Evolutionary conservation across 2,797 vertebrate genomes (phyloP), one percentile per base, ranked within the genome.

Genomic region (Streptopelia turtur): DNA sequence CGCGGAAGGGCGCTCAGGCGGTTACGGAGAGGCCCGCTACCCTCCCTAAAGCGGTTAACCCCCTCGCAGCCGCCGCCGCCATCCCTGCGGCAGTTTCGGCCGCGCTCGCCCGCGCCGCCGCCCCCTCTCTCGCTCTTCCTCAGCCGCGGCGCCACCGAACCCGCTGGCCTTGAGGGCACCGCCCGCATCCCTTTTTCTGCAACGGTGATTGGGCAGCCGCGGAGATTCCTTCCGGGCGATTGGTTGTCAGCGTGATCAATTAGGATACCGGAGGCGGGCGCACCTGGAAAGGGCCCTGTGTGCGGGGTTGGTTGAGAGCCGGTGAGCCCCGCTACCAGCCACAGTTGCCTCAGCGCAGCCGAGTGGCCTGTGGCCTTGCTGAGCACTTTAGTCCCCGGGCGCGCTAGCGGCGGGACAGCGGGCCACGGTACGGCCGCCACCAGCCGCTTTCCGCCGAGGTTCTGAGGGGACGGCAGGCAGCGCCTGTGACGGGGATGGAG

Each of bases 61-160:
- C 93, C 87, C 79, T 95, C 85, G 83, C 94, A 57, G 91, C 94
- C 93, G 91, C 94, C 94, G 68, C 97, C 94, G 95, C 97, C 97
- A 97, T 97, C 97, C 90, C 88, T 91, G 97, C 97, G 95, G 97
- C 98, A 97, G 93, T 85, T 93, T 94, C 96, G 90, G 83, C 95
- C 95, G 82, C 87, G 79, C 88, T 96, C 95, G 37, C 87, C 96
- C 97, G 90, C 97, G 92, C 97, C 86, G 59, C 43, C 37, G 23
- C 79, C 96, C 64, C 94, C 93, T 70, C 92, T 84, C 90, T 94
- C 92, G 86, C 95, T 87, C 94, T 87, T 68, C 63, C 71, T 41
- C 64, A 57, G 76, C 74, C 57, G 80, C 79, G 76, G 63, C 64
- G 79, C 91, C 90, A 65, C 69, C 10, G 39, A 81, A 10, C 7